Evolutionary conservation across 2,797 vertebrate species (phyloP), one percentile per base, ranked within the genome.

Genomic region (Pseudopleuronectes americanus): DNA sequence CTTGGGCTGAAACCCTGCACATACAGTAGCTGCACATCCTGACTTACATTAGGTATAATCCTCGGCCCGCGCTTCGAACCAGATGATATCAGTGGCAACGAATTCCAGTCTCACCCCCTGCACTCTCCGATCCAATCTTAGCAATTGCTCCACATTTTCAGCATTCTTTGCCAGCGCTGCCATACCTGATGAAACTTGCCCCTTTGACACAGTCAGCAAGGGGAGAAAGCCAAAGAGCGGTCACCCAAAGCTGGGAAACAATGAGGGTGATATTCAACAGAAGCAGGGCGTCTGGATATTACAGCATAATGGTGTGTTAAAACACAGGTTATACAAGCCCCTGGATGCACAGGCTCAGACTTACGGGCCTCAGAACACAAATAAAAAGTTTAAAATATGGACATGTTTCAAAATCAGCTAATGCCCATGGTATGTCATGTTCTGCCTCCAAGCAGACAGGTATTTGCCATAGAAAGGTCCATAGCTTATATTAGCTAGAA

Each of bases 371-470:
- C 87, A 76, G 59, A 56, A 36, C 74, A 76, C 86, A 78, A 87
- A 88, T 90, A 87, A 89, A 89, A 84, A 45, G 49, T 19, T 62
- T 58, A 48, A 87, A 85, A 84, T 79, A 73, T 80, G 57, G 62
- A 87, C 83, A 83, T 86, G 82, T 87, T 90, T 87, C 59, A 73
- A 79, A 70, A 81, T 88, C 82, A 91, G 83, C 83, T 90, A 81
- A 86, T 84, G 51, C 48, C 54, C 56, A 16, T 45, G 21, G 54
- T 51, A 68, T 80, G 67, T 76, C 5, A 69, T 77, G 76, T 84
- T 80, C 75, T 64, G 76, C 76, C 68, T 79, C 70, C 56, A 69
- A 62, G 58, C 63, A 79, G 74, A 74, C 77, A 90, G 67, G 76
- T 84, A 76, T 88, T 85, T 84, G 68, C 76, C 72, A 81, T 57